These are phyloP conservation scores for Rattus rattus DNA, from an alignment of 2,113 vertebrate species.

Conservation along the genomic window DNA sequence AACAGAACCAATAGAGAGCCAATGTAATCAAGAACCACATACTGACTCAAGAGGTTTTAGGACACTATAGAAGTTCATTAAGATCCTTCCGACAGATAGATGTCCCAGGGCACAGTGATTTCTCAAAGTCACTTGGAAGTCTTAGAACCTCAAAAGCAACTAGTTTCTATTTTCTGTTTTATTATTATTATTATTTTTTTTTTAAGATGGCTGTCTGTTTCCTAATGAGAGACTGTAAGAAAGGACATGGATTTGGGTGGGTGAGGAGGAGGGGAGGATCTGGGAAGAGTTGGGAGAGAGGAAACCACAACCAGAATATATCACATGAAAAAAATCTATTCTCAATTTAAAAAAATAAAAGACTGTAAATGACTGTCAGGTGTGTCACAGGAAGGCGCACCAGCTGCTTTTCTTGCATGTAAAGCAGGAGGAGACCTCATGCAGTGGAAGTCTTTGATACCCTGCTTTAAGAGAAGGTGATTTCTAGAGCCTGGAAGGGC, in stretches of 20 bases:
- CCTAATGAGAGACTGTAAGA: neutral
- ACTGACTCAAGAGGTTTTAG: conserved; percentile 70
- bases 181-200: neutral
- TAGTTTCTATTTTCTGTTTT: neutral
- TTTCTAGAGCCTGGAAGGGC: conserved; percentile 75
- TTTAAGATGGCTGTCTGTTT: neutral
- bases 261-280: neutral
- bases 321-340: neutral
- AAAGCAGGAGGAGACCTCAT: conserved; percentile 30
- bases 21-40: neutral
- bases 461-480: conserved; percentile 55
- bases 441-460: neutral
- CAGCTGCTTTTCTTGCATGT: neutral
- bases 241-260: neutral
- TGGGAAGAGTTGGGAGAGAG: neutral
- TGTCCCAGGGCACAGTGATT: conserved; percentile 13
- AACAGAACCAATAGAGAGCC: conserved; percentile 41
- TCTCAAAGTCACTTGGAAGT: conserved; percentile 41
- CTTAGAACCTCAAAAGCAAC: neutral
- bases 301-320: neutral
- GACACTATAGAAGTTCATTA: conserved; percentile 64
- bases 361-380: neutral
- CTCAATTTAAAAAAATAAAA: neutral
- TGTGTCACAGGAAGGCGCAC: conserved; percentile 27
- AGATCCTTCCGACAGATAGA: conserved; percentile 24